Evolutionary conservation across 2,888 invertebrate genomes (phyloP).

Genomic region (Phortica magna): DNA sequence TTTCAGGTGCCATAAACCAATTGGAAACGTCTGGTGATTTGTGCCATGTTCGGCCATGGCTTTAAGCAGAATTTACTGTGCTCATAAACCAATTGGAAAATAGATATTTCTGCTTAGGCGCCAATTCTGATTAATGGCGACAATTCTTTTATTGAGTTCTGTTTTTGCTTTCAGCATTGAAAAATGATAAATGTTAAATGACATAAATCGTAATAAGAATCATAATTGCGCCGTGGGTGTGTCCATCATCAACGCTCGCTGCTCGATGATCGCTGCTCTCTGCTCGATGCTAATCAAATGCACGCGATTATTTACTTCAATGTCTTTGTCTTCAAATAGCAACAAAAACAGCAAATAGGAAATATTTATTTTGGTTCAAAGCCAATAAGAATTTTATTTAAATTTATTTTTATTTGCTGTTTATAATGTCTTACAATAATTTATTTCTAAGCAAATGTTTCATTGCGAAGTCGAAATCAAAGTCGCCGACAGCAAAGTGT

Average conservation of each 20-base stretch:
- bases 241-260: slow-evolving; percentile 1
- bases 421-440: background rate
- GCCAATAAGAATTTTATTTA: background rate
- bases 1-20: background rate
- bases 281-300: slow-evolving; percentile 24
- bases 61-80: background rate
- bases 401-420: background rate
- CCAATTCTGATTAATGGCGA: background rate
- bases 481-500: background rate
- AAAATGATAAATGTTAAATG: background rate
- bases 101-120: background rate
- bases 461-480: background rate
- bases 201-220: background rate
- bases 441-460: background rate
- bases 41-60: too few relatives aligned
- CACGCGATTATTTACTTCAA: slow-evolving; percentile 54
- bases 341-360: too few relatives aligned
- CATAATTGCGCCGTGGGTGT: background rate
- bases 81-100: background rate
- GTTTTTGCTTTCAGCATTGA: background rate
- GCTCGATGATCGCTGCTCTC: slow-evolving; percentile 16
- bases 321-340: too few relatives aligned
- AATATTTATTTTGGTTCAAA: background rate
- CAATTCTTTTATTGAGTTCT: background rate
- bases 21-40: background rate